Percentiles rank a stretch among this genome's conserved stretches.
Evolutionary conservation across 2,888 invertebrate genomes (phyloP).

Genomic region (Oeneis ivallda): DNA sequence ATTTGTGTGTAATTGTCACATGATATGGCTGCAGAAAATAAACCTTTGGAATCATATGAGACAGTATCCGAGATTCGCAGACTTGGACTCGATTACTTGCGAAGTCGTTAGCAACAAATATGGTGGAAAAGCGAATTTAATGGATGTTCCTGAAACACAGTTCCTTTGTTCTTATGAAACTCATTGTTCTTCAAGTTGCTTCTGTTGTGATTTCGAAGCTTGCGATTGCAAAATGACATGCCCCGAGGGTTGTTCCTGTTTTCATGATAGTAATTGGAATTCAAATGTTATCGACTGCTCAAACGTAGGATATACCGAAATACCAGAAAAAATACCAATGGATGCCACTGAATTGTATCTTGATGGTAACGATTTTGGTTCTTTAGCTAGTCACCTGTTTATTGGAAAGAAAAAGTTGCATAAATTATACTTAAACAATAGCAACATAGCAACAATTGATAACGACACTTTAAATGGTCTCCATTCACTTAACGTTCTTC

Average conservation of each 20-base stretch:
- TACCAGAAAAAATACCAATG: conserved; percentile 92
- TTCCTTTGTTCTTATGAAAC: conserved; percentile 91
- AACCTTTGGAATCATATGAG: conserved; percentile 87
- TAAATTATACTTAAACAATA: conserved; percentile 88
- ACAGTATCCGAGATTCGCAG: conserved; percentile 89
- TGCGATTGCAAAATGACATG: conserved; percentile 96
- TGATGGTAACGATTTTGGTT: conserved; percentile 89
- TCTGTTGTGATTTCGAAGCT: conserved; percentile 93
- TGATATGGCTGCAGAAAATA: conserved; percentile 92
- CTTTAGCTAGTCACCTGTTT: conserved; percentile 89
- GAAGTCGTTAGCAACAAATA: conserved; percentile 86
- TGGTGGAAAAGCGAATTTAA: conserved; percentile 84
- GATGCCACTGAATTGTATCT: conserved; percentile 93
- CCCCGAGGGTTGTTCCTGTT: conserved; percentile 91
- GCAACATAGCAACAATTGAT: conserved; percentile 86
- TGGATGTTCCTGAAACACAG: conserved; percentile 87
- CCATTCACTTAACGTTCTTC: conserved; percentile 86
- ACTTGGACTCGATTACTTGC: conserved; percentile 88
- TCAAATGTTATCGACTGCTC: conserved; percentile 92
- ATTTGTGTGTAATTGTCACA: conserved; percentile 91
- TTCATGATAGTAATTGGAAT: conserved; percentile 91
- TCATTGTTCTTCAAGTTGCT: conserved; percentile 91
- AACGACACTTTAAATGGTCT: conserved; percentile 91
- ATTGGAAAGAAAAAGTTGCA: conserved; percentile 91
- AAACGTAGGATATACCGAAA: conserved; percentile 85